Conservation (phyloP, 2,113 vertebrate genomes). For the Electrona antarctica region DNA sequence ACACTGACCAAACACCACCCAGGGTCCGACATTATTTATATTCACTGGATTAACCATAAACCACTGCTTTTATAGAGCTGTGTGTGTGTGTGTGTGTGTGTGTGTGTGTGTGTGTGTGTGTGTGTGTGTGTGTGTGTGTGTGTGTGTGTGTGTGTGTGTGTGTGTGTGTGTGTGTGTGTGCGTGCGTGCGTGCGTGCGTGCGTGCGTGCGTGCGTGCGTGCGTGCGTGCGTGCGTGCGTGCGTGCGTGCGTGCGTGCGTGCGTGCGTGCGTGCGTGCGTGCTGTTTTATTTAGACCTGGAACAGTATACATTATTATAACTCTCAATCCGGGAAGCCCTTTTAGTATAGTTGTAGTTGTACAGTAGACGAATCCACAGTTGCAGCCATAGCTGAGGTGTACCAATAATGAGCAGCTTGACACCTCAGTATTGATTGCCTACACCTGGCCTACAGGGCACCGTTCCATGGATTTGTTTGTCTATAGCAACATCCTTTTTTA, state of each 20-base stretch:
- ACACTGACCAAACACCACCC: conserved; percentile 31
- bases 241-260: background rate
- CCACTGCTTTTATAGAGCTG: conserved; percentile 40
- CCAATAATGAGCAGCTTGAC: no score
- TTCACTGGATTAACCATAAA: conserved; percentile 49
- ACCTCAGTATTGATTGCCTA: no score
- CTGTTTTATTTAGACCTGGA: no score
- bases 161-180: conserved; percentile 6
- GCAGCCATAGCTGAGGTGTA: no score
- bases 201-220: background rate
- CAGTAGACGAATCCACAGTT: no score
- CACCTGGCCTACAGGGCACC: no score
- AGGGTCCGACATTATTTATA: conserved; percentile 37
- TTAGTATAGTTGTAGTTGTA: no score
- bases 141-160: background rate
- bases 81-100: background rate
- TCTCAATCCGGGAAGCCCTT: no score
- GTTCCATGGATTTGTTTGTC: no score
- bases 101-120: conserved; percentile 3
- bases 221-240: background rate
- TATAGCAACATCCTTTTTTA: no score
- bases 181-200: background rate
- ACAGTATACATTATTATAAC: no score
- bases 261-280: background rate
- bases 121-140: conserved; percentile 1